These are phyloP conservation scores for Vespertilio murinus DNA, from an alignment of 2,797 vertebrate species.

Conservation along the genomic window DNA sequence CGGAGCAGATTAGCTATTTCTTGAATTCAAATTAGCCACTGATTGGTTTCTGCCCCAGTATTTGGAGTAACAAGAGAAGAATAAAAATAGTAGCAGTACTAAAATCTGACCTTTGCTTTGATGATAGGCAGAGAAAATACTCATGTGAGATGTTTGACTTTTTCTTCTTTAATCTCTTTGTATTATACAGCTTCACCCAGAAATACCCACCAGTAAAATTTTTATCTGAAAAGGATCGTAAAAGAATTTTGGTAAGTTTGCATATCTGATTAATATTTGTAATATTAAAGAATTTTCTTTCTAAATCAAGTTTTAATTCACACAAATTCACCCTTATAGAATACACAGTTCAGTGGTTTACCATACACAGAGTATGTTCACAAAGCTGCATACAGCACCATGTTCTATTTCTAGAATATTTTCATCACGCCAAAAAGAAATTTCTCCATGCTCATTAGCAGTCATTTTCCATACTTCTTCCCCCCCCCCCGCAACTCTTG, in stretches of 20 bases:
- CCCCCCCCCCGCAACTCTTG: not conserved
- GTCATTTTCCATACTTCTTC: not conserved
- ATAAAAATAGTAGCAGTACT: not conserved
- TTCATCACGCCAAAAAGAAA: not conserved
- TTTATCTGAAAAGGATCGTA: constrained; percentile 98
- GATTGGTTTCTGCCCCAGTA: not conserved
- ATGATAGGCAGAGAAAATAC: not conserved
- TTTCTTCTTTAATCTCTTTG: constrained; percentile 29
- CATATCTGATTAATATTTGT: constrained; percentile 11
- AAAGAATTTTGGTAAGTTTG: constrained; percentile 96
- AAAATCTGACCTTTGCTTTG: not conserved
- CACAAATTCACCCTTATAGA: not conserved
- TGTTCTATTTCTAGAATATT: not conserved
- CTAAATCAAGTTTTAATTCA: not conserved
- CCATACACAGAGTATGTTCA: not conserved
- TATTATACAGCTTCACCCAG: constrained; percentile 91
- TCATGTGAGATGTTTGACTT: not conserved
- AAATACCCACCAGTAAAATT: constrained; percentile 99
- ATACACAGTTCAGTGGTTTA: not conserved
- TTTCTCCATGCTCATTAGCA: fast-evolving
- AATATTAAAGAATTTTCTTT: not conserved
- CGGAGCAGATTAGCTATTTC: not conserved
- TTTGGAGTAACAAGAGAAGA: not conserved
- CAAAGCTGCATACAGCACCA: not conserved
- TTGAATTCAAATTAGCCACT: not conserved